Conservation (phyloP, 35 echinoderm and acorn worm species). For the Strongylocentrotus purpuratus region DNA sequence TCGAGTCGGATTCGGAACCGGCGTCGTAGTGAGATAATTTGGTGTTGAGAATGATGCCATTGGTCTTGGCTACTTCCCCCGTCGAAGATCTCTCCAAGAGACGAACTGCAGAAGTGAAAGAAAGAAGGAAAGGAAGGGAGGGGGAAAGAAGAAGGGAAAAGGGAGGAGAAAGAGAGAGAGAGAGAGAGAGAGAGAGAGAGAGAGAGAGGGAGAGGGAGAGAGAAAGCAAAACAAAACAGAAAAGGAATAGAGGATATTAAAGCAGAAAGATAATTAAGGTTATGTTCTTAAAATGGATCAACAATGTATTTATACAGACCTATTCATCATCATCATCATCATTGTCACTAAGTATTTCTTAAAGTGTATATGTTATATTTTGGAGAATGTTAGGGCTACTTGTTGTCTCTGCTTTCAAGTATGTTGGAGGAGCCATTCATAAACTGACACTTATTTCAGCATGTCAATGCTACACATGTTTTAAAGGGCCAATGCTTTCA, state of each 20-base stretch:
- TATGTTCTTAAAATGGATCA: too few species aligned
- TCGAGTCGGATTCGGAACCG: conserved; percentile 81
- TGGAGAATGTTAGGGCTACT: not conserved
- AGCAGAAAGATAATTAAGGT: too few species aligned
- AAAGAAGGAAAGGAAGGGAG: not conserved
- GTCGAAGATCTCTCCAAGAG: conserved; percentile 68
- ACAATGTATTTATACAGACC: too few species aligned
- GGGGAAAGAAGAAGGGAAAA: not conserved
- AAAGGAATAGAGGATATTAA: not conserved
- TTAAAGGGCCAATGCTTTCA: too few species aligned
- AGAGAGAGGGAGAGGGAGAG: too few species aligned
- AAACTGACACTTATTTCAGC: too few species aligned
- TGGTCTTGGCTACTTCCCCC: conserved; percentile 51
- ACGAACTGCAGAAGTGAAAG: conserved; percentile 63
- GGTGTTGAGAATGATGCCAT: conserved; percentile 65
- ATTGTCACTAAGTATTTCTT: not conserved
- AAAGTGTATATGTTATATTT: not conserved
- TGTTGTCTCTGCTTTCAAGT: too few species aligned
- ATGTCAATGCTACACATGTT: too few species aligned
- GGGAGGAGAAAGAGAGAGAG: not conserved
- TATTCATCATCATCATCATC: not conserved
- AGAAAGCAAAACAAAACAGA: too few species aligned
- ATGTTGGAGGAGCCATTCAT: too few species aligned
- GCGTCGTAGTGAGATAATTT: conserved; percentile 89
- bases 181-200: not conserved